Percentiles rank a stretch among this genome's conserved stretches.
Conservation (phyloP, 2,113 vertebrate species). For the Siphamia tubifer region DNA sequence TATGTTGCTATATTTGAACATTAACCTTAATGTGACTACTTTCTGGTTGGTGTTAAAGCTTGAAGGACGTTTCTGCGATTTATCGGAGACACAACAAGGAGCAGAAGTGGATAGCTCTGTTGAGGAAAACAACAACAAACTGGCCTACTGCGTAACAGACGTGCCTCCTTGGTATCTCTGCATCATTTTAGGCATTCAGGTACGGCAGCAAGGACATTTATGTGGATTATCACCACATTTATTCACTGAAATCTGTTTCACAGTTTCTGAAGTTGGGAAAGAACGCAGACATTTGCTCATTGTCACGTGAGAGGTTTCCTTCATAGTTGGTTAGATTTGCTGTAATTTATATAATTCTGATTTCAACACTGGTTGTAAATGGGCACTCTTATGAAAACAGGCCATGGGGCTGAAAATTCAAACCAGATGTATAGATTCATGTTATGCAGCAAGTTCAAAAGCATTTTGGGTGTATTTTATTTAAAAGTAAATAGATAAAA, state of each 20-base stretch:
- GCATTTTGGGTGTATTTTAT: no score
- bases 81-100: constrained; percentile 32
- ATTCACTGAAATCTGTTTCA: neutral
- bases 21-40: neutral
- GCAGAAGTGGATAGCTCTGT: constrained; percentile 32
- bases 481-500: no score
- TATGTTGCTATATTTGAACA: neutral
- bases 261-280: neutral
- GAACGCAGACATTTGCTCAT: neutral
- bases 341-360: neutral
- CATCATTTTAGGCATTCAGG: constrained; percentile 92
- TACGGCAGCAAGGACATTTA: constrained; percentile 5
- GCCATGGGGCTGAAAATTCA: no score
- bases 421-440: no score
- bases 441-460: no score
- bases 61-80: constrained; percentile 66
- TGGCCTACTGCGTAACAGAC: constrained; percentile 86
- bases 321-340: no score
- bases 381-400: no score
- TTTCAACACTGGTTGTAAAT: no score
- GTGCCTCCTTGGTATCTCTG: constrained; percentile 93
- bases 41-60: constrained; percentile 40
- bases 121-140: constrained; percentile 49
- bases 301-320: constrained; percentile 19
- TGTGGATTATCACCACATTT: neutral